phyloP scores from a whole-genome alignment of 2,113 vertebrate genomes.

The Podiceps cristatus region DNA sequence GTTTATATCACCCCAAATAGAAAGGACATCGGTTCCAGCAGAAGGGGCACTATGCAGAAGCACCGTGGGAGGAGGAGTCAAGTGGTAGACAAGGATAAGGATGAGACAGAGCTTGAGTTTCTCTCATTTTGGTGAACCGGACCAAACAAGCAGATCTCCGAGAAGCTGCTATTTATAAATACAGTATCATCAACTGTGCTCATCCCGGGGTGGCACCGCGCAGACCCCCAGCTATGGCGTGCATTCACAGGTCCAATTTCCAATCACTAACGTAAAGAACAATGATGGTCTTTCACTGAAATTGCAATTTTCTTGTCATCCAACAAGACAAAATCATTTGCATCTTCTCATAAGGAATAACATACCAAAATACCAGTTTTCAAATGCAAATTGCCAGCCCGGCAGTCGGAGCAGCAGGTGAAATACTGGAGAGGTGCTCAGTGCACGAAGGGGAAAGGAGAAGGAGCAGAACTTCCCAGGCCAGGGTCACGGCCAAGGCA shows the following conservation, averaged over 20 bases:
- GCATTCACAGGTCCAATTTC: fast-evolving
- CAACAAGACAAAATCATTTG: background rate
- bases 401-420: fast-evolving
- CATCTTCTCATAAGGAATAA: background rate
- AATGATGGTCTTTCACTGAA: background rate
- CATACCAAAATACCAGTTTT: fast-evolving
- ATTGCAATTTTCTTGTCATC: background rate
- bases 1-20: background rate
- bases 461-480: background rate
- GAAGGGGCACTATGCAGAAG: background rate
- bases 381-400: background rate
- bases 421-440: fast-evolving
- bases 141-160: background rate
- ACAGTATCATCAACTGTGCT: background rate
- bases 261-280: fast-evolving
- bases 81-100: background rate
- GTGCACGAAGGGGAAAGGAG: background rate
- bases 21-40: background rate
- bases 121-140: fast-evolving
- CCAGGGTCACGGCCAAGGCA: background rate
- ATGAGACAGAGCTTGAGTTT: background rate
- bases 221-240: fast-evolving
- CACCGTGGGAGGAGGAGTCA: fast-evolving
- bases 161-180: background rate
- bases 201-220: background rate